Evolutionary conservation across 1,140 invertebrate species (phyloP).

Genomic region (Sitobion miscanthi): DNA sequence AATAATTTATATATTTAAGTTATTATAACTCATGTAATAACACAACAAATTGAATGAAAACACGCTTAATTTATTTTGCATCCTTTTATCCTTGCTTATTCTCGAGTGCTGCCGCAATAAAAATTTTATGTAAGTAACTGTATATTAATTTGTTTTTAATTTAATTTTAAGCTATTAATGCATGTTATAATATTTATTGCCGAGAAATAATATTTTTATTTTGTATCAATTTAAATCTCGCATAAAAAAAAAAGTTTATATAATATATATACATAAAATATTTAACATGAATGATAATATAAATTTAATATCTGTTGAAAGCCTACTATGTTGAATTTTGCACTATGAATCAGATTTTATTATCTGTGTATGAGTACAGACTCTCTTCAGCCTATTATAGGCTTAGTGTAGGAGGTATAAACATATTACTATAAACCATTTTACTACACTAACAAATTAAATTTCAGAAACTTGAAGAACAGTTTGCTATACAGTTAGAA

Average conservation of each 20-base stretch:
- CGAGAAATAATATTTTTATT: not conserved
- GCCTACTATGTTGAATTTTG: not conserved
- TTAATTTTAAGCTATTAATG: constrained; percentile 34
- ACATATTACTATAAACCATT: no score
- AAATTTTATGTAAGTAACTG: constrained; percentile 50
- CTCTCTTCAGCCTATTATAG: not conserved
- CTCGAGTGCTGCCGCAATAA: constrained; percentile 27
- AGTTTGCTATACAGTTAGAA: constrained; percentile 80
- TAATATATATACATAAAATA: no score
- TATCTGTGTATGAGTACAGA: not conserved
- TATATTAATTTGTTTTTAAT: constrained; percentile 48
- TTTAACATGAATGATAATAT: not conserved
- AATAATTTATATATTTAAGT: constrained; percentile 21
- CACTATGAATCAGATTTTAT: not conserved
- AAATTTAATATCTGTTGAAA: not conserved
- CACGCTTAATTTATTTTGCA: constrained; percentile 35
- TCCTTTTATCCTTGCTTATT: constrained; percentile 34
- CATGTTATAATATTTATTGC: constrained; percentile 21
- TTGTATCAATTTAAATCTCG: not conserved
- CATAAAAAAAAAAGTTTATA: not conserved
- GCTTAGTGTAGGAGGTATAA: not conserved
- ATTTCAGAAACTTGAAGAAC: constrained; percentile 82
- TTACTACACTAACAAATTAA: not conserved
- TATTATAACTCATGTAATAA: constrained; percentile 15
- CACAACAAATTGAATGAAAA: constrained; percentile 15